Evolutionary conservation across 37 sponge, comb jelly and placozoan genomes (phyloP), one percentile per base, ranked within the genome.

Genomic region (Crambe crambe): DNA sequence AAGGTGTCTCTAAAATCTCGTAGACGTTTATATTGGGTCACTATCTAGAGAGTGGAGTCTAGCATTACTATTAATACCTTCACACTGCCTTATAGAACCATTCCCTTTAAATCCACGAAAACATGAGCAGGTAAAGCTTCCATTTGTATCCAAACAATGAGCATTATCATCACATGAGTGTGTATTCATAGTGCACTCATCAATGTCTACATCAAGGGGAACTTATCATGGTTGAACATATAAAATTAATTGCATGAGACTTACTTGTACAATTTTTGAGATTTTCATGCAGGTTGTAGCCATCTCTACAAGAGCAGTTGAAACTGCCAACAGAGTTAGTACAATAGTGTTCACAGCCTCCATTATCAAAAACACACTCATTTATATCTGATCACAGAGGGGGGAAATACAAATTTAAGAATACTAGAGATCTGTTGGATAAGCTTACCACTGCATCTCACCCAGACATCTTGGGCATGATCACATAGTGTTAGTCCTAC

Each of bases 61-160:
- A n/a, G n/a, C n/a, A n/a, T n/a, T n/a, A n/a, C n/a, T 47, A 47
- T 47, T 12, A 22, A 41, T 40, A 70, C 70, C 70, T 42, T 12
- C 18, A 42, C 70, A 70, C n/a, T 38, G 17, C 8, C 57, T 21
- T 56, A 18, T 26, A 30, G 36, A 47, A 27, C 83, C 83, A 29
- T 37, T 47, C 63, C 76, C 67, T 70, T 66, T 29, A 59, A 74
- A 88, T 25, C 88, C 88, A 23, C 31, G 0, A 20, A 47, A 70
- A 42, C 88, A 88, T 36, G 63, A 69, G 56, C 88, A 88, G 20
- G n/a, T 54, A 40, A 68, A 86, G 59, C 69, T 74, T 38, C 87
- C 87, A 39, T 38, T 29, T 51, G 69, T 66, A 66, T 86, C n/a
- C n/a, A n/a, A n/a, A n/a, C n/a, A n/a, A n/a, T n/a, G n/a, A 47